Conservation (phyloP, 2,113 vertebrate species). For the Pelmatolapia mariae region DNA sequence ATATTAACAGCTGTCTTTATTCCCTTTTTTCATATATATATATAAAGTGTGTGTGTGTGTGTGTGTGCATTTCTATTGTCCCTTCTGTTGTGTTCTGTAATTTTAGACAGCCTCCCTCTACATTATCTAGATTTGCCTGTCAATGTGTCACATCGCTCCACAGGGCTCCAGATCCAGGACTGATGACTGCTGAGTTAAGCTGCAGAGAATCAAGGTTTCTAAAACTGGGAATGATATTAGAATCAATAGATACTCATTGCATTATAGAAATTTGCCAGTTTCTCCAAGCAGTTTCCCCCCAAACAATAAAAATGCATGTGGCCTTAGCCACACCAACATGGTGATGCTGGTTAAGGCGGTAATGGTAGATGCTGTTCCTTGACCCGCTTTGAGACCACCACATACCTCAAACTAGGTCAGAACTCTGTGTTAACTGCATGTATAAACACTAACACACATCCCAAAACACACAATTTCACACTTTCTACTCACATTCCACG, state of each 20-base stretch:
- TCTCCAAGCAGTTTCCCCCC: neutral
- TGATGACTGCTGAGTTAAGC: neutral
- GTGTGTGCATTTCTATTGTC: neutral
- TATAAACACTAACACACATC: neutral
- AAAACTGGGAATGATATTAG: neutral
- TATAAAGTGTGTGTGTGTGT: neutral
- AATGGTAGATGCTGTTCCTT: neutral
- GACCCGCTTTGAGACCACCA: neutral
- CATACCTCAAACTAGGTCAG: neutral
- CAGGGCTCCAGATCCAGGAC: neutral
- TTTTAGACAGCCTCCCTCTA: neutral
- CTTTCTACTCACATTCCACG: neutral
- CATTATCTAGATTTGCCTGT: neutral
- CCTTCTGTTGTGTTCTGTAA: neutral
- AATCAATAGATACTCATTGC: neutral
- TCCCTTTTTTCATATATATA: neutral
- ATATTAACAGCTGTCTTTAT: conserved; percentile 11
- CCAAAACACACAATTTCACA: neutral
- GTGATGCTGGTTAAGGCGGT: neutral
- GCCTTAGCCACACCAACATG: neutral
- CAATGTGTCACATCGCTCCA: conserved; percentile 13
- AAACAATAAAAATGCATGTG: neutral
- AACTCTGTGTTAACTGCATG: neutral
- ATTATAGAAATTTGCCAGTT: neutral
- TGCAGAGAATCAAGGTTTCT: neutral